These are phyloP conservation scores for Cantharis lateralis DNA, from an alignment of 2,888 invertebrate species.

Conservation along the genomic window DNA sequence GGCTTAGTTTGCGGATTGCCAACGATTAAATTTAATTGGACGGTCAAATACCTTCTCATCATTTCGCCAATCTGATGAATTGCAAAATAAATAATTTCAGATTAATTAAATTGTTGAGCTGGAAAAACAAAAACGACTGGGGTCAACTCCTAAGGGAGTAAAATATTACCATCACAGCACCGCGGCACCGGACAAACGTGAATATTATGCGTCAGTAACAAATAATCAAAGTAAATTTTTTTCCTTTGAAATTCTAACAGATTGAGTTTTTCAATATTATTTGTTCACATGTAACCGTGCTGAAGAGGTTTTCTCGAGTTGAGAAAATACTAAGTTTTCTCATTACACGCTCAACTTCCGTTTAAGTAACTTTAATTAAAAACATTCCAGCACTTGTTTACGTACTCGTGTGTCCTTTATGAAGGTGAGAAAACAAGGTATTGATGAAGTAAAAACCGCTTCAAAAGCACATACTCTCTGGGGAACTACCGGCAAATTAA, in stretches of 20 bases:
- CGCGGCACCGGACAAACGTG: background rate
- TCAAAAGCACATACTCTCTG: constrained; percentile 8
- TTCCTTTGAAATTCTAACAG: background rate
- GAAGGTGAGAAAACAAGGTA: constrained; percentile 21
- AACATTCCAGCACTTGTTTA: constrained; percentile 15
- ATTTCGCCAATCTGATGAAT: background rate
- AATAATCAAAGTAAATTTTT: background rate
- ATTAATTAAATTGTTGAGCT: background rate
- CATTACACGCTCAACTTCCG: constrained; percentile 18
- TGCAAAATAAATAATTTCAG: background rate
- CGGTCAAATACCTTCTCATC: background rate
- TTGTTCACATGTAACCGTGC: background rate
- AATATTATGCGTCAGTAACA: background rate
- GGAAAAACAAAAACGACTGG: background rate
- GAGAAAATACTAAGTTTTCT: constrained; percentile 9
- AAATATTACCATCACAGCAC: background rate
- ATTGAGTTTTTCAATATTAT: background rate
- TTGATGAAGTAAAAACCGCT: constrained; percentile 17
- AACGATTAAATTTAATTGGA: background rate
- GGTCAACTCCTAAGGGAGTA: background rate
- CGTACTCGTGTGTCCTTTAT: constrained; percentile 14
- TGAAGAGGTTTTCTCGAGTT: background rate
- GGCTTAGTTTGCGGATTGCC: background rate
- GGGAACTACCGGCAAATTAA: constrained; percentile 43
- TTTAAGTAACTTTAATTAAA: constrained; percentile 24